Conservation (phyloP, 1,140 invertebrate genomes). For the Camponotus floridanus region DNA sequence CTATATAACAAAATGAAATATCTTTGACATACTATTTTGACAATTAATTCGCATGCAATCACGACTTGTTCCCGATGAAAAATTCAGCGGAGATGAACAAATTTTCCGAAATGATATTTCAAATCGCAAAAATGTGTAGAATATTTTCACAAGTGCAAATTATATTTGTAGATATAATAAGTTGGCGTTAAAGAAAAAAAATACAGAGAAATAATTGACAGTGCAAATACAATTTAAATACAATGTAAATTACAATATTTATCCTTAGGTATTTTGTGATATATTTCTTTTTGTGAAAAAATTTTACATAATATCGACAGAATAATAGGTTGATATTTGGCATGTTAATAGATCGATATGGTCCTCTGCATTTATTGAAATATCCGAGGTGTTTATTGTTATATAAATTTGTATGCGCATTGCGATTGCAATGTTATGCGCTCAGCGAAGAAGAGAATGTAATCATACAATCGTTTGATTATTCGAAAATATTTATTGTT, state of each 20-base stretch:
- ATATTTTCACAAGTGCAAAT: neutral
- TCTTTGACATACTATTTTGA: neutral
- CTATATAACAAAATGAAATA: neutral
- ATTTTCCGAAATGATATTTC: conserved; percentile 33
- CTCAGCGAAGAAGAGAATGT: neutral
- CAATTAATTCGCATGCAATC: conserved; percentile 13
- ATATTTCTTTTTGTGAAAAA: conserved; percentile 26
- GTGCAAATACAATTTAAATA: neutral
- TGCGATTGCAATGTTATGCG: conserved; percentile 11
- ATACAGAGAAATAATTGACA: neutral
- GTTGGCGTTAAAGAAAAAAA: neutral
- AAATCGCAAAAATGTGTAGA: conserved; percentile 16
- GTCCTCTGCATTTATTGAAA: conserved; percentile 31
- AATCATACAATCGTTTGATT: neutral
- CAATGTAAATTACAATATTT: neutral
- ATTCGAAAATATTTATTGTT: conserved; percentile 16
- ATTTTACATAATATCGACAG: conserved; percentile 1
- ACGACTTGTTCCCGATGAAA: neutral
- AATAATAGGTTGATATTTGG: conserved; percentile 2
- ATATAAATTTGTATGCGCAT: conserved; percentile 25
- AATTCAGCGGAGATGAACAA: neutral
- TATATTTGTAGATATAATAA: neutral
- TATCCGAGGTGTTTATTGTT: conserved; percentile 48
- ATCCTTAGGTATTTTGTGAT: neutral
- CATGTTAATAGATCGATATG: neutral